Conservation (phyloP, 1,140 invertebrate species). For the Atopsyche davidsoni region DNA sequence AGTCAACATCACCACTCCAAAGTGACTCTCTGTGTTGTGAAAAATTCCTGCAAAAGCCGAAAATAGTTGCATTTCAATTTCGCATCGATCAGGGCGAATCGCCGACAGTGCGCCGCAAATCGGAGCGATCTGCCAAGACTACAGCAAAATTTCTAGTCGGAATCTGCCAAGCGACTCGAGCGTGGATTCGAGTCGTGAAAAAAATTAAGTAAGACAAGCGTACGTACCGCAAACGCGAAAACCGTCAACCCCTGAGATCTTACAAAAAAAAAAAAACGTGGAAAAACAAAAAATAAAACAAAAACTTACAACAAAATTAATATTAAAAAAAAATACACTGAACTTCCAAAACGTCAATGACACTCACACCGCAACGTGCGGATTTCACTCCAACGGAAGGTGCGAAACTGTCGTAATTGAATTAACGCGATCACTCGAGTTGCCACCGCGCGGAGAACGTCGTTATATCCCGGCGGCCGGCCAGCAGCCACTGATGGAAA, state of each 20-base stretch:
- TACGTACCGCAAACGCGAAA: slow-evolving; percentile 29
- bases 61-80: no score
- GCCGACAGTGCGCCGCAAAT: no score
- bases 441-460: background rate
- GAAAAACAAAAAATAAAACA: background rate
- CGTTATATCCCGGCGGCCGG: slow-evolving; percentile 2
- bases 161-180: no score
- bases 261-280: slow-evolving; percentile 13
- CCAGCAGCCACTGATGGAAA: slow-evolving; percentile 20
- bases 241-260: slow-evolving; percentile 25
- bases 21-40: no score
- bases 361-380: background rate
- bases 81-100: no score
- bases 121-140: no score
- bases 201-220: no score
- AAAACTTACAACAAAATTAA: background rate
- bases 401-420: background rate
- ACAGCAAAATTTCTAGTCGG: no score
- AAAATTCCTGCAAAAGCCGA: no score
- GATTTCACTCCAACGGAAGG: background rate
- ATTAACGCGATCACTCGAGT: background rate
- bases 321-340: background rate
- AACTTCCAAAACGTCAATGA: background rate
- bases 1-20: no score
- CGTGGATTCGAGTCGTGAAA: no score